Percentiles rank a stretch among this genome's conserved stretches.
Conservation (phyloP, 2,888 invertebrate species). For the Automeris io region DNA sequence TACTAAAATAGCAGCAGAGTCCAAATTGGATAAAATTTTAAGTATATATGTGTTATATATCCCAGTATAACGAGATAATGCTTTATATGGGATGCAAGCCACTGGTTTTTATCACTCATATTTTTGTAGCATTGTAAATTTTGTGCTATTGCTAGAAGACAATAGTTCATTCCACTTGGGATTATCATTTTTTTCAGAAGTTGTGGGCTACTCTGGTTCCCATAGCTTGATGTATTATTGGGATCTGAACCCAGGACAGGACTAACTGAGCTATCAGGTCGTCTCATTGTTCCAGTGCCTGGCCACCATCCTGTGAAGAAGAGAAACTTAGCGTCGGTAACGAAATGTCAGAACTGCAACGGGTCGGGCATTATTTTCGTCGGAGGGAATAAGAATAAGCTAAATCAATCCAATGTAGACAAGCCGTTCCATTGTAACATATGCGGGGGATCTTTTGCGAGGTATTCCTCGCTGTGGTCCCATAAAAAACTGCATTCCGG, state of each 20-base stretch:
- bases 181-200: too few relatives aligned
- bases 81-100: too few relatives aligned
- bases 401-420: slow-evolving; percentile 79
- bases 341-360: slow-evolving; percentile 93
- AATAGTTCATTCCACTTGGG: too few relatives aligned
- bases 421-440: slow-evolving; percentile 94
- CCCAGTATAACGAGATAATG: too few relatives aligned
- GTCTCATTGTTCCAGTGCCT: slow-evolving; percentile 43
- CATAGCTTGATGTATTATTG: too few relatives aligned
- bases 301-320: slow-evolving; percentile 89
- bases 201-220: too few relatives aligned
- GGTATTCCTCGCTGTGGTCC: slow-evolving; percentile 92
- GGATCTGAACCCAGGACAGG: neutral
- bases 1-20: too few relatives aligned
- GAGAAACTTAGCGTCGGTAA: slow-evolving; percentile 87
- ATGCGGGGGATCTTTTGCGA: slow-evolving; percentile 88
- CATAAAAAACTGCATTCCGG: slow-evolving; percentile 92
- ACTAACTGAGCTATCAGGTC: neutral
- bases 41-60: too few relatives aligned
- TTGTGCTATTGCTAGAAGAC: too few relatives aligned
- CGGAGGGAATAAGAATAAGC: slow-evolving; percentile 80
- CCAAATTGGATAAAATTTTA: too few relatives aligned
- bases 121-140: too few relatives aligned
- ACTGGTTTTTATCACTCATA: too few relatives aligned
- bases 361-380: slow-evolving; percentile 91